Evolutionary conservation across 64 coral and sea anemone genomes (phyloP).

Genomic region (Trachythela sp.): DNA sequence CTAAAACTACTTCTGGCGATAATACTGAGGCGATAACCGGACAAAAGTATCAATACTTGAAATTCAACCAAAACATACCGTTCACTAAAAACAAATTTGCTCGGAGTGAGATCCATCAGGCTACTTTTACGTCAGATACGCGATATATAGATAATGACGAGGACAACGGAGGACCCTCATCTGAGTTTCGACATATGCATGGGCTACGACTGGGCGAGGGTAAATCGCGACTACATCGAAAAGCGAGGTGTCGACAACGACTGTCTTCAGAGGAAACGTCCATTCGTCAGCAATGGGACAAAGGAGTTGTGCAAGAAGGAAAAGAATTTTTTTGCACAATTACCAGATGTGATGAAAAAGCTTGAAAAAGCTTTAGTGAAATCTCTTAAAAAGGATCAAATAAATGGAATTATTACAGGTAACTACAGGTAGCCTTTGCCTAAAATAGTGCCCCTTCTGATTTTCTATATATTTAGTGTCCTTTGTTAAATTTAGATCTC

Average conservation of each 20-base stretch:
- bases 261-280: background rate
- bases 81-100: background rate
- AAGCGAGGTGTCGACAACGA: background rate
- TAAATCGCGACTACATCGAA: background rate
- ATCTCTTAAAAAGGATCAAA: background rate
- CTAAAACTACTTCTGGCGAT: too few relatives aligned
- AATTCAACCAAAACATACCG: background rate
- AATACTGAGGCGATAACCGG: too few relatives aligned
- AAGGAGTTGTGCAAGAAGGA: background rate
- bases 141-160: background rate
- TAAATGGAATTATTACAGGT: background rate
- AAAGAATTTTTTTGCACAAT: background rate
- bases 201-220: background rate
- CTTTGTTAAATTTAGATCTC: too few relatives aligned
- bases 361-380: background rate
- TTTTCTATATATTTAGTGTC: too few relatives aligned
- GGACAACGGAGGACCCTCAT: slow-evolving; percentile 16
- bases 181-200: slow-evolving; percentile 12
- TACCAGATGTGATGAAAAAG: background rate
- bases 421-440: background rate
- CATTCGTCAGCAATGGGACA: too few relatives aligned
- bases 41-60: background rate
- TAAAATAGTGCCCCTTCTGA: too few relatives aligned
- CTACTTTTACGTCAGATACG: background rate
- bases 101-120: background rate